These are phyloP conservation scores for Aphis gossypii DNA, from an alignment of 1,140 invertebrate species.

Conservation along the genomic window DNA sequence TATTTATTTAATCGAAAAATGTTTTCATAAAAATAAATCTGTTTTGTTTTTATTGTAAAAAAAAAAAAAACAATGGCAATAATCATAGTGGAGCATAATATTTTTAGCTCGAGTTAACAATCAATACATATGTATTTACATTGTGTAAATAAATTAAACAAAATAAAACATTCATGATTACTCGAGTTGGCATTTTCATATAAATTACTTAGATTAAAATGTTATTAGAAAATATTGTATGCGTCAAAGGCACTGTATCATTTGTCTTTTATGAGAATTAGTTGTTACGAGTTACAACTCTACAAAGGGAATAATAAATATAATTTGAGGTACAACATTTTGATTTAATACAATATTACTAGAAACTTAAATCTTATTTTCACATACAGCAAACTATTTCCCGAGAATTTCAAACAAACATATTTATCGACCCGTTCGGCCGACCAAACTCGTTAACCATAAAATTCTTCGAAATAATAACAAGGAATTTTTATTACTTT, in stretches of 20 bases:
- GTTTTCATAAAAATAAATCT: not conserved
- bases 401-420: slow-evolving; percentile 30
- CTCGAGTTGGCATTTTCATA: not conserved
- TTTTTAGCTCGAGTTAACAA: not conserved
- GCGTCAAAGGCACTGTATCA: not conserved
- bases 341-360: not conserved
- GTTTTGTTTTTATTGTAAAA: not conserved
- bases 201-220: not conserved
- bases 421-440: slow-evolving; percentile 21
- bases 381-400: not conserved
- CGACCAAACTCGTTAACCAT: slow-evolving; percentile 23
- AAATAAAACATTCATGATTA: not conserved
- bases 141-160: not conserved
- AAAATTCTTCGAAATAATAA: slow-evolving; percentile 35
- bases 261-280: not conserved
- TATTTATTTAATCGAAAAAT: not conserved
- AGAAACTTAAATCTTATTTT: slow-evolving; percentile 28
- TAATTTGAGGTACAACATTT: not conserved
- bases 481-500: slow-evolving; percentile 44
- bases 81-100: not conserved
- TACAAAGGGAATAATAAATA: not conserved
- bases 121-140: not conserved
- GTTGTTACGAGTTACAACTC: not conserved
- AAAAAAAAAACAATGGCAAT: not conserved
- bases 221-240: not conserved